These are phyloP conservation scores for Antechinus stuartii DNA, from an alignment of 2,113 vertebrate genomes.

Conservation along the genomic window DNA sequence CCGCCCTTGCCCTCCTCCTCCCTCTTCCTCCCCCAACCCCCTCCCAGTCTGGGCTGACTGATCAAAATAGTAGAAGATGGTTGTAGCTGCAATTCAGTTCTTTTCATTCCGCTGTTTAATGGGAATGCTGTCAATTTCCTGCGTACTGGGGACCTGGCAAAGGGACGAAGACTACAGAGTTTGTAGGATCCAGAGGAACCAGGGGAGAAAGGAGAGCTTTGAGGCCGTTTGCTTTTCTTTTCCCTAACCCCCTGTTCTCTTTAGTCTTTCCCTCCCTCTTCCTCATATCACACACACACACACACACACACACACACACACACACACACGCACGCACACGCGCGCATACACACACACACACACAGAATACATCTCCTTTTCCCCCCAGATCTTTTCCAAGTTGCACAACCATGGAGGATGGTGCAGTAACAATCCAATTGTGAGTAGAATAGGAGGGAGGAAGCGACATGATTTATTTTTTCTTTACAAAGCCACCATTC, in stretches of 20 bases:
- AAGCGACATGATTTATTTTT: not conserved
- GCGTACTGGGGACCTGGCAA: constrained; percentile 50
- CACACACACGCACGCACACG: too few relatives aligned
- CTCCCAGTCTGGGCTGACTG: constrained; percentile 71
- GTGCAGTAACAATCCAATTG: not conserved
- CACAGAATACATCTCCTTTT: not conserved
- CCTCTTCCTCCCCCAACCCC: constrained; percentile 25
- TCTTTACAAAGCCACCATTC: constrained; percentile 72
- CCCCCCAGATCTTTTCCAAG: not conserved
- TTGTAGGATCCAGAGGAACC: not conserved
- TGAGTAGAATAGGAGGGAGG: not conserved
- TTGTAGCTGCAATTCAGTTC: constrained; percentile 75
- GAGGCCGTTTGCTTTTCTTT: constrained; percentile 51
- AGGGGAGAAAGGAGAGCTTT: constrained; percentile 55
- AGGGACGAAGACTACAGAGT: not conserved
- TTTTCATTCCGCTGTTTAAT: constrained; percentile 73
- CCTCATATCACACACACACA: not conserved
- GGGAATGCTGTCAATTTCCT: constrained; percentile 77
- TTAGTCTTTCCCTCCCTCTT: not conserved
- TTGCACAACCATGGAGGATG: not conserved
- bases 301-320: not conserved
- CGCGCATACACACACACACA: not conserved
- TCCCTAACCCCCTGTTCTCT: not conserved
- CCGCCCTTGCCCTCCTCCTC: not conserved
- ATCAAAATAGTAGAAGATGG: constrained; percentile 84